Base-by-base conservation (phyloP, 2,113 vertebrate genomes). In the Cinclus mexicanus region DNA sequence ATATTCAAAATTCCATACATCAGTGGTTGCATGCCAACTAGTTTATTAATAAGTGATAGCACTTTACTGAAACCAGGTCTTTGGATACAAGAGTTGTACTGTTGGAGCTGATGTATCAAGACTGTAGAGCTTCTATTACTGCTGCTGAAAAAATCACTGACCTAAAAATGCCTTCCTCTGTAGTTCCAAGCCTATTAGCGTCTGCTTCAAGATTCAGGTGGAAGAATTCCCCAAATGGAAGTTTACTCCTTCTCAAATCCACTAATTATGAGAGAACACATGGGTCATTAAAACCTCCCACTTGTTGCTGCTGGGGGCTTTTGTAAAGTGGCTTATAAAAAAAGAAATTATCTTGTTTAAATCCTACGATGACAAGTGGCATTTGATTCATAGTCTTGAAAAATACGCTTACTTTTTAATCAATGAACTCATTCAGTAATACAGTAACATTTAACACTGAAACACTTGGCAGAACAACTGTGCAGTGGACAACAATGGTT, bases 91-190 rank as follows among this genome's bases (percentile, higher is more conserved):
- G 64, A 92, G 85, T 75, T 77, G 53, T 75, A 95, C 96, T 96
- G 96, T 97, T 95, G 91, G 90, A 88, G 50, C 60, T 83, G 87
- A 75, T 87, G 88, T 81, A 95, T 78, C 80, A 83, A 89, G 92
- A 94, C 71, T 94, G 72, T 68, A 89, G 85, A 75, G 85, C 92
- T 93, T 75, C 93, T 95, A 81, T 94, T 95, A 78, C 68, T 1
- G 28, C 49, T 81, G 85, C 90, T 95, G 92, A 96, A 95, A 92
- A 92, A 96, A 95, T 25, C 94, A 96, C 72, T 96, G 95, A 97
- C 96, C 96, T 96, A 97, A 96, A 96, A 97, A 96, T 53, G 83
- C 68, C 92, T 90, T 90, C 80, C 80, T 94, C 95, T 96, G 82
- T 68, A 92, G 83, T 78, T 97, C 88, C 94, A 95, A 96, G 95